Conservation (phyloP, 1,140 invertebrate genomes). For the Lordiphosa mommai region DNA sequence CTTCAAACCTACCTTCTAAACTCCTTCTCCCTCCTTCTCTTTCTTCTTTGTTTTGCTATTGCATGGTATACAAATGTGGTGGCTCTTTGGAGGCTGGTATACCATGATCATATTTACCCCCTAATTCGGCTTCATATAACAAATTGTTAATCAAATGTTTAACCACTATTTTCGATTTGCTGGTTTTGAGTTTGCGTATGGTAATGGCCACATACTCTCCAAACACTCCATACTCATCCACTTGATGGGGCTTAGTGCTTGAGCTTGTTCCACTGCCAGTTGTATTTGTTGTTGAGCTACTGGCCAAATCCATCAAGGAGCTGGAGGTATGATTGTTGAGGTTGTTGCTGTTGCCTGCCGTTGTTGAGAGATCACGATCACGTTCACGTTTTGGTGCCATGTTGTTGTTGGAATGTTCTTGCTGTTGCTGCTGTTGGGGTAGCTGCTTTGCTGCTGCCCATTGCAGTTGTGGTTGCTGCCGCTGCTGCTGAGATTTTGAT, state of each 20-base stretch:
- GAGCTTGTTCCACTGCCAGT: constrained; percentile 40
- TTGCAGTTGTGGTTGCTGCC: constrained; percentile 16
- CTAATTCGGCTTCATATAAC: constrained; percentile 72
- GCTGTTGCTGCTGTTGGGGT: constrained; percentile 22
- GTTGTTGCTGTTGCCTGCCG: constrained; percentile 17
- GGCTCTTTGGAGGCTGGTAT: constrained; percentile 73
- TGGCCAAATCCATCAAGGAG: constrained; percentile 30
- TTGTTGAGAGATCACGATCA: constrained; percentile 68
- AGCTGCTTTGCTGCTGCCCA: constrained; percentile 21
- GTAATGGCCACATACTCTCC: constrained; percentile 77
- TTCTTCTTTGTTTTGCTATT: constrained; percentile 29
- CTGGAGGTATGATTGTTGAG: constrained; percentile 3
- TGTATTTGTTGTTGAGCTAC: constrained; percentile 28
- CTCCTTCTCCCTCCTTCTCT: neutral
- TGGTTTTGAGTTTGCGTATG: constrained; percentile 73
- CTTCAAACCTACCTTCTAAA: no score
- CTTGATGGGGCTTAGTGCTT: constrained; percentile 45
- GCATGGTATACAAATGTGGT: constrained; percentile 75
- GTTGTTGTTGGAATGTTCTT: constrained; percentile 54
- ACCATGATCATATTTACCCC: constrained; percentile 76
- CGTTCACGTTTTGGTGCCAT: constrained; percentile 74
- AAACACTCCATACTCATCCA: constrained; percentile 74
- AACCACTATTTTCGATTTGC: constrained; percentile 74
- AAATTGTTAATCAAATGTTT: constrained; percentile 76
- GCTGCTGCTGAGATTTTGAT: constrained; percentile 42